Evolutionary conservation across 2,888 invertebrate genomes (phyloP).

Genomic region (Caenorhabditis sulstoni): DNA sequence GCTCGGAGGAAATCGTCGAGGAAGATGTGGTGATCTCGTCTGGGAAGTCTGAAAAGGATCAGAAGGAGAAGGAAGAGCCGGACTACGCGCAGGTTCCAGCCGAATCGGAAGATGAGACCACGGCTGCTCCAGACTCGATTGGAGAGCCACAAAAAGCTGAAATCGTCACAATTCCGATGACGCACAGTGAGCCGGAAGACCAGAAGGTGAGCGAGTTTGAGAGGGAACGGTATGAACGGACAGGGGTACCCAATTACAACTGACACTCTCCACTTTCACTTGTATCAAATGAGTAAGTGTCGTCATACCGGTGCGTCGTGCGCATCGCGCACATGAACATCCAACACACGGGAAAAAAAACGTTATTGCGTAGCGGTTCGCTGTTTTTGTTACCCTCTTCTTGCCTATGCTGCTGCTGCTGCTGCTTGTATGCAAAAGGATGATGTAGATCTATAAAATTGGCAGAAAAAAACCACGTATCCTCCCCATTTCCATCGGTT

Average conservation of each 20-base stretch:
- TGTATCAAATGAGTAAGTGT: conserved; percentile 42
- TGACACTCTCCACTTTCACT: conserved; percentile 40
- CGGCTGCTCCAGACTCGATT: conserved; percentile 2
- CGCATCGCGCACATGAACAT: conserved; percentile 15
- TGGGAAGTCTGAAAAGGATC: not conserved
- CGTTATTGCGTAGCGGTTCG: conserved; percentile 13
- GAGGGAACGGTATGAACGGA: conserved; percentile 5
- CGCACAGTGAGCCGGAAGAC: conserved; percentile 46
- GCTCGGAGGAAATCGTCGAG: conserved; percentile 9
- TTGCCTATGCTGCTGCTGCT: too few species aligned
- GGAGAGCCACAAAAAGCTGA: conserved; percentile 53
- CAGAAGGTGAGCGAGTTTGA: conserved; percentile 43
- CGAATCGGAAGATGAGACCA: conserved; percentile 38
- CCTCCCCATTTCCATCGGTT: too few species aligned
- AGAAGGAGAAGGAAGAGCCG: conserved; percentile 40
- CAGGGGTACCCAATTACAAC: conserved; percentile 29
- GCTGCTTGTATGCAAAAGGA: not conserved
- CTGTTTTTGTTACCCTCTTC: conserved; percentile 8
- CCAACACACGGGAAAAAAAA: conserved; percentile 6
- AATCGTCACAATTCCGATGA: conserved; percentile 42
- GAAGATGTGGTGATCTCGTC: conserved; percentile 23
- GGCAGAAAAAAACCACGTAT: conserved; percentile 7
- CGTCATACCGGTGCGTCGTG: conserved; percentile 53
- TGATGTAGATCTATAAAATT: not conserved
- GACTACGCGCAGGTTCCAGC: conserved; percentile 54